Evolutionary conservation across 2,113 vertebrate genomes (phyloP), one percentile per base, ranked within the genome.

Genomic region (Vireo altiloquus): DNA sequence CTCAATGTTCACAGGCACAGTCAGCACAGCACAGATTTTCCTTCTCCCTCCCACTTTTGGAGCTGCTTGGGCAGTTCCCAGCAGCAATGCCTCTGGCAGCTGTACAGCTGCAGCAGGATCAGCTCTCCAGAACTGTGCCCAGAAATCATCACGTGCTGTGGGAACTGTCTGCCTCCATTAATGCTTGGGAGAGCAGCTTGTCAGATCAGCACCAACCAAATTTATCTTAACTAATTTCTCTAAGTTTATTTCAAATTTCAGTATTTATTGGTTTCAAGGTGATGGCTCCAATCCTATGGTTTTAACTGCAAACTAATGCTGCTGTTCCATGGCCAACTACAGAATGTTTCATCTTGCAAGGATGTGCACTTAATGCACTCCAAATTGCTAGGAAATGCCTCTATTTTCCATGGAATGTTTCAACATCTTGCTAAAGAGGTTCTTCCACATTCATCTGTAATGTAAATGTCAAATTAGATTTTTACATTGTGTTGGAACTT

Each of bases 121-220:
- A 52, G 35, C 59, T 47, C 59, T 56, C 37, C 77, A 84, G 37
- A 70, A 27, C 28, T 11, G 42, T 23, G 83, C 57, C 27, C 42
- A 87, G 78, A 19, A 25, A 82, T 31, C 0, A 0, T 9, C 23
- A 44, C 2, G 1, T 5, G 52, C 82, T 35, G 8, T 1, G 1
- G 42, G 64, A 75, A 78, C 24, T 35, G 44, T 14, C 69, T 91
- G 84, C 60, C 65, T 64, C 37, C 57, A 7, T 15, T 28, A 31
- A 7, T 3, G 37, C 21, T 40, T 63, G 3, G 8, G 57, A 72
- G 21, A 53, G 61, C 57, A 82, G 31, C 44, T 70, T 46, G 35
- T 33, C 56, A 63, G 8, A 40, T 16, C 23, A 28, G 53, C 37
- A 90, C 49, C 33, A 71, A 28, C 7, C 28, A 40, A 22, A 69